Percentiles rank a stretch among this genome's conserved stretches.
Evolutionary conservation across 2,797 vertebrate genomes (phyloP).

Genomic region (Acrocephalus scirpaceus): DNA sequence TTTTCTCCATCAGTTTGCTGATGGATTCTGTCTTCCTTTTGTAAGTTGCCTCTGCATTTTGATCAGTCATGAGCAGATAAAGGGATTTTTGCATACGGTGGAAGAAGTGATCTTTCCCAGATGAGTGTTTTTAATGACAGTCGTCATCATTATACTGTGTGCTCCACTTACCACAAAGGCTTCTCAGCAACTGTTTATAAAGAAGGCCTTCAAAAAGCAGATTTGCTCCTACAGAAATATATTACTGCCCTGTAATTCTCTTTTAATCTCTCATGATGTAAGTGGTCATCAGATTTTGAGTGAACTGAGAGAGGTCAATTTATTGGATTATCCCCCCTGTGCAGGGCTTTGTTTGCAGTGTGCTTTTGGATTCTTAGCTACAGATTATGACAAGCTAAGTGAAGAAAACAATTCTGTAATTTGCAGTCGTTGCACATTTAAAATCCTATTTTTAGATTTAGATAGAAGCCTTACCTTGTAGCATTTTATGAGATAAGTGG

Average conservation of each 20-base stretch:
- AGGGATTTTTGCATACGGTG: not conserved
- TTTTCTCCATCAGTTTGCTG: not conserved
- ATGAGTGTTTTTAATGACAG: not conserved
- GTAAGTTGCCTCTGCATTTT: not conserved
- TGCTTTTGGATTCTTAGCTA: slow-evolving; percentile 14
- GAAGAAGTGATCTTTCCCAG: not conserved
- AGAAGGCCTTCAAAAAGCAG: slow-evolving; percentile 20
- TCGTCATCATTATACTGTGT: not conserved
- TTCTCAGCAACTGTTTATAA: not conserved
- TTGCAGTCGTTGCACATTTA: not conserved
- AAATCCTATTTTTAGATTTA: not conserved
- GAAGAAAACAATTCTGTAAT: slow-evolving; percentile 16
- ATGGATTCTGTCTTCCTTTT: not conserved
- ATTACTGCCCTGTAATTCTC: slow-evolving; percentile 26
- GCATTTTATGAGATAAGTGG: not conserved
- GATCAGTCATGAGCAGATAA: not conserved
- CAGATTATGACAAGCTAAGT: slow-evolving; percentile 35
- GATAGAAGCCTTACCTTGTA: not conserved
- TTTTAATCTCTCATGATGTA: slow-evolving; percentile 38
- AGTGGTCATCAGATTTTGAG: slow-evolving; percentile 41
- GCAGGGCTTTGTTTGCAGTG: not conserved
- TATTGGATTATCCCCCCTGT: slow-evolving; percentile 27
- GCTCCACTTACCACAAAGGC: not conserved
- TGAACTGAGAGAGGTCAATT: slow-evolving; percentile 16
- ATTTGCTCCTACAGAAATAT: slow-evolving; percentile 12